Evolutionary conservation across 2,797 vertebrate species (phyloP).

Genomic region (Microchirus variegatus): DNA sequence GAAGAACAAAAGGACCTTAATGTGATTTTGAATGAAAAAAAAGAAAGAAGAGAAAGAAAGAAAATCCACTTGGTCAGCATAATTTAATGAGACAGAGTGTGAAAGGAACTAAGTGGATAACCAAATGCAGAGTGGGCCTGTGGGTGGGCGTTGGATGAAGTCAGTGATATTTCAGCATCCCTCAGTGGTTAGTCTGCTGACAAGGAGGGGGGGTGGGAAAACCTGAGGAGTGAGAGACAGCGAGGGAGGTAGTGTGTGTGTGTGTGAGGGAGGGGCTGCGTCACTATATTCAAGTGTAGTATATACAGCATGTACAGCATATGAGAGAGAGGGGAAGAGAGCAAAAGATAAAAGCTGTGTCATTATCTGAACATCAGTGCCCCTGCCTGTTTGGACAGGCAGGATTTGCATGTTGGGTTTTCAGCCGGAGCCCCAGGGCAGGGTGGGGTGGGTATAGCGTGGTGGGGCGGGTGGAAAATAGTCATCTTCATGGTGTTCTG

Average conservation of each 20-base stretch:
- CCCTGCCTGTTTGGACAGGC: slow-evolving; percentile 70
- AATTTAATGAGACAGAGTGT: slow-evolving; percentile 71
- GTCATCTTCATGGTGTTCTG: slow-evolving; percentile 57
- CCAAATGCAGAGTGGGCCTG: slow-evolving; percentile 62
- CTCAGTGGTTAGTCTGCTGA: slow-evolving; percentile 61
- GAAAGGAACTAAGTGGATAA: slow-evolving; percentile 71
- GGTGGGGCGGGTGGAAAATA: slow-evolving; percentile 42
- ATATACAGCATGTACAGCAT: slow-evolving; percentile 35
- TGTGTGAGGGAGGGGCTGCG: not conserved
- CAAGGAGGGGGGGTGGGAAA: slow-evolving; percentile 37
- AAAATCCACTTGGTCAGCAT: slow-evolving; percentile 59
- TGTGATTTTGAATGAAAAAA: slow-evolving; percentile 45
- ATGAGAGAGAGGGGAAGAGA: slow-evolving; percentile 35
- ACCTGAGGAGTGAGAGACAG: slow-evolving; percentile 42
- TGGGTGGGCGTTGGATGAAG: slow-evolving; percentile 62
- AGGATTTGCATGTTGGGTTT: slow-evolving; percentile 74
- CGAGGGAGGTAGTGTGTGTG: slow-evolving; percentile 23
- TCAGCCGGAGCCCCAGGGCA: slow-evolving; percentile 52
- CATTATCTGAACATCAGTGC: slow-evolving; percentile 69
- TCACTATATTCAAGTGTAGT: slow-evolving; percentile 18
- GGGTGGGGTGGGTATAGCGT: slow-evolving; percentile 14
- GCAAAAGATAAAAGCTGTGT: slow-evolving; percentile 53
- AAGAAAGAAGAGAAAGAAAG: not conserved
- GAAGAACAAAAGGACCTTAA: not conserved
- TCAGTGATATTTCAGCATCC: slow-evolving; percentile 74